These are phyloP conservation scores for Typhlomys cinereus DNA, from an alignment of 2,113 vertebrate genomes.

Conservation along the genomic window DNA sequence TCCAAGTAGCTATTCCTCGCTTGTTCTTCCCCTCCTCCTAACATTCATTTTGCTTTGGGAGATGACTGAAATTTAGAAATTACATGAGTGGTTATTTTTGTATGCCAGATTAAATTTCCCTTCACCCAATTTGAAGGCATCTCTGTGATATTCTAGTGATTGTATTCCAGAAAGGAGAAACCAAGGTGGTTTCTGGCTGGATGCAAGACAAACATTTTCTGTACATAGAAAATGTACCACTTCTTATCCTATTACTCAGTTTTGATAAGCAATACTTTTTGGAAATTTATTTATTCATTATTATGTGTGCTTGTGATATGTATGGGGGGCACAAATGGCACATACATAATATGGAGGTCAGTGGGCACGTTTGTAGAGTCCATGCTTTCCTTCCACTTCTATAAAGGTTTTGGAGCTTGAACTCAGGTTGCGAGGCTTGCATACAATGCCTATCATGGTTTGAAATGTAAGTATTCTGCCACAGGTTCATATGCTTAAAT, in stretches of 20 bases:
- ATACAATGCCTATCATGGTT: too few species aligned
- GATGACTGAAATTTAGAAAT: constrained; percentile 43
- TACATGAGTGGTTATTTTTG: neutral
- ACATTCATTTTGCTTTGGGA: neutral
- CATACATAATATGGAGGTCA: too few species aligned
- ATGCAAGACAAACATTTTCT: neutral
- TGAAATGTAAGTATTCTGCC: too few species aligned
- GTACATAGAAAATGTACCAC: accelerated
- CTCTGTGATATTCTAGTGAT: neutral
- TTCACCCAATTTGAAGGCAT: neutral
- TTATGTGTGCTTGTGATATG: too few species aligned
- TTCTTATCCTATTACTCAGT: neutral
- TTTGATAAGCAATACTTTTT: neutral
- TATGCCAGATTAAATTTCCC: neutral
- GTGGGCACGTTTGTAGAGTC: too few species aligned
- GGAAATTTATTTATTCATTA: too few species aligned
- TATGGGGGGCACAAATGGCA: too few species aligned
- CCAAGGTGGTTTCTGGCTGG: neutral
- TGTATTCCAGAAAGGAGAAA: neutral
- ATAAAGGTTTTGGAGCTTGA: too few species aligned
- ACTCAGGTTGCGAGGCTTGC: too few species aligned
- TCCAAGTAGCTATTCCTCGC: neutral
- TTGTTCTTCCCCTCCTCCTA: neutral
- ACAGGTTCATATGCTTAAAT: too few species aligned
- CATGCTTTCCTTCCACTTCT: too few species aligned